Percentiles rank a stretch among this genome's conserved stretches.
phyloP scores from a whole-genome alignment of 2,113 vertebrate genomes.

The Neotragus pygmaeus region DNA sequence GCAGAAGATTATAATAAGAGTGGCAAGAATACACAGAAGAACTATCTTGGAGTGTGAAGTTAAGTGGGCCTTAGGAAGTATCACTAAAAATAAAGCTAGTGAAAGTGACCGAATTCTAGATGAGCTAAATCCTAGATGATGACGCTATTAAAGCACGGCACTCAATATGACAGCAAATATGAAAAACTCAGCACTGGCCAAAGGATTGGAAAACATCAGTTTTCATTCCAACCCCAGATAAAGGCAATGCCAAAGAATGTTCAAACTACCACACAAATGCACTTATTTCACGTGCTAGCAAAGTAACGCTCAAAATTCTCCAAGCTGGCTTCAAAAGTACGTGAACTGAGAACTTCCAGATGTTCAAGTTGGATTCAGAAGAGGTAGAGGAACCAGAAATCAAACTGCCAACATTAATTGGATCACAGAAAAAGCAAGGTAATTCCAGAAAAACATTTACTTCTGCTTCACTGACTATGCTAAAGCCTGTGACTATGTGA shows the following conservation, averaged over 20 bases:
- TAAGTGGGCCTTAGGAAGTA: not conserved
- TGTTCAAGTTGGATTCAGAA: not conserved
- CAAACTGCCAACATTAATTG: not conserved
- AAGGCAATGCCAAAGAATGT: not conserved
- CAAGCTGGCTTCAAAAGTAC: not conserved
- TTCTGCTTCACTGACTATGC: not conserved
- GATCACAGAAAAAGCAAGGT: not conserved
- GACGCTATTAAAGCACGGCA: fast-evolving
- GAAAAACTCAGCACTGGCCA: not conserved
- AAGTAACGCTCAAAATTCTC: not conserved
- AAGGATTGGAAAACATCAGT: not conserved
- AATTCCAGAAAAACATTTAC: not conserved
- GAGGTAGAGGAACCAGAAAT: not conserved
- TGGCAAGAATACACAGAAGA: not conserved
- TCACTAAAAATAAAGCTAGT: not conserved
- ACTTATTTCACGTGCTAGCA: not conserved
- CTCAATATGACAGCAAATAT: not conserved
- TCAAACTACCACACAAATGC: not conserved
- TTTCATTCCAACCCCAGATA: not conserved
- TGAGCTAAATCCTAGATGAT: not conserved
- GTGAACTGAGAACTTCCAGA: not conserved
- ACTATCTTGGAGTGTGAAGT: not conserved
- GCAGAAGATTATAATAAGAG: not conserved
- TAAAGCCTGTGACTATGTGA: not conserved
- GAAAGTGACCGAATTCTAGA: not conserved